Evolutionary conservation across 1,140 invertebrate genomes (phyloP).

Genomic region (Pentalonia nigronervosa): DNA sequence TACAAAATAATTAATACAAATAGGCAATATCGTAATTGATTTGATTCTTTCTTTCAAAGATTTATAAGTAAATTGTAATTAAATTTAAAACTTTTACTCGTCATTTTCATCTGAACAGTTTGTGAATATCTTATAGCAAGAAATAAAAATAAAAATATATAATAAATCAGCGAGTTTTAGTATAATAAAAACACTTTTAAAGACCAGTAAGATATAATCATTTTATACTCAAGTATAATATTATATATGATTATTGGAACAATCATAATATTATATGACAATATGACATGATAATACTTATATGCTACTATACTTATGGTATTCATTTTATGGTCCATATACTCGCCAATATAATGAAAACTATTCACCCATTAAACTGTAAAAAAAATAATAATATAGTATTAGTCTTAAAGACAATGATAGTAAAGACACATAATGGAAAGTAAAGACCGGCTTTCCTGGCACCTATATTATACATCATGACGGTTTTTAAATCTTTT

Average conservation of each 20-base stretch:
- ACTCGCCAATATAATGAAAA: neutral
- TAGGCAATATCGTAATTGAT: neutral
- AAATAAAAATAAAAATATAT: neutral
- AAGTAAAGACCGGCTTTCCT: neutral
- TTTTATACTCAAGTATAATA: neutral
- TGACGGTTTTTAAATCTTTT: neutral
- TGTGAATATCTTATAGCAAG: neutral
- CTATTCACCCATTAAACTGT: neutral
- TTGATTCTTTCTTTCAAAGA: neutral
- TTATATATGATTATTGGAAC: neutral
- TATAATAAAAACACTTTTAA: neutral
- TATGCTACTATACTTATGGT: neutral
- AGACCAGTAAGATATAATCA: neutral
- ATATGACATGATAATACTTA: neutral
- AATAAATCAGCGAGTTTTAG: neutral
- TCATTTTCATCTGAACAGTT: neutral
- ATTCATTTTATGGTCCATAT: slow-evolving; percentile 29
- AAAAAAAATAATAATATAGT: slow-evolving; percentile 14
- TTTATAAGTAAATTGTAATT: neutral
- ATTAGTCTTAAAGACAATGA: slow-evolving; percentile 2
- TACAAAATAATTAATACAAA: neutral
- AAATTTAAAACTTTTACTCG: neutral
- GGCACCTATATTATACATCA: neutral
- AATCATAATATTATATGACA: neutral
- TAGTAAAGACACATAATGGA: neutral